phyloP scores from a whole-genome alignment of 2,113 vertebrate genomes.

The Opisthocomus hoazin region DNA sequence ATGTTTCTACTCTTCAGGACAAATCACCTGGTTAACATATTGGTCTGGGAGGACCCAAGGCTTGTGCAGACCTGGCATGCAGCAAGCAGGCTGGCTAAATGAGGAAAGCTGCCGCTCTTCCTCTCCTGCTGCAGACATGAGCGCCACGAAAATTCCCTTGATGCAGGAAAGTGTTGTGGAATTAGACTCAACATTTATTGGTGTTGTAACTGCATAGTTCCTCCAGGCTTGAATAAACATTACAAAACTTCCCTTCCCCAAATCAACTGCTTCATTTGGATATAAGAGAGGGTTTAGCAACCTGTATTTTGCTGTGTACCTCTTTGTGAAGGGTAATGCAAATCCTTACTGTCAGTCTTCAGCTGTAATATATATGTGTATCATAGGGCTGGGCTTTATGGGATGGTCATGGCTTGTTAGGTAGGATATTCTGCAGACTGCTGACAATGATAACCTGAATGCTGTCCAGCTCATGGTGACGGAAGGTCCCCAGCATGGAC shows the following conservation, averaged over 20 bases:
- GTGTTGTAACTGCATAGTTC: not conserved
- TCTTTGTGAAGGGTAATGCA: not conserved
- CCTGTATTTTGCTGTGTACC: not conserved
- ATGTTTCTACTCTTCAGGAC: not conserved
- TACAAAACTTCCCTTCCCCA: not conserved
- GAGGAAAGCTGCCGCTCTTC: not conserved
- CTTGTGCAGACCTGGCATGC: not conserved
- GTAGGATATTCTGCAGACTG: constrained; percentile 71
- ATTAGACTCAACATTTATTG: not conserved
- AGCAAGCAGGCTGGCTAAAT: not conserved
- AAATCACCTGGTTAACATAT: not conserved
- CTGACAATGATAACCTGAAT: constrained; percentile 67
- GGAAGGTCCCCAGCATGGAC: constrained; percentile 64
- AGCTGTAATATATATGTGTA: not conserved
- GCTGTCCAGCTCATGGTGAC: constrained; percentile 65
- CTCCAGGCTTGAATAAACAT: not conserved
- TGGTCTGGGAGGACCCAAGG: not conserved
- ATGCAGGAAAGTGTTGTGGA: not conserved
- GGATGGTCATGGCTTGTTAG: constrained; percentile 63
- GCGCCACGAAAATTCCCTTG: not conserved
- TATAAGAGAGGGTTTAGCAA: not conserved
- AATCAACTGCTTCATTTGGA: not conserved
- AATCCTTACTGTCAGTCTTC: not conserved
- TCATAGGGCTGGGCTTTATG: constrained; percentile 66
- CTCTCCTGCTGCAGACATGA: not conserved